Percentiles rank a stretch among this genome's conserved stretches.
phyloP scores from a whole-genome alignment of 2,797 vertebrate genomes.

The Mormyrus hasselquistii region DNA sequence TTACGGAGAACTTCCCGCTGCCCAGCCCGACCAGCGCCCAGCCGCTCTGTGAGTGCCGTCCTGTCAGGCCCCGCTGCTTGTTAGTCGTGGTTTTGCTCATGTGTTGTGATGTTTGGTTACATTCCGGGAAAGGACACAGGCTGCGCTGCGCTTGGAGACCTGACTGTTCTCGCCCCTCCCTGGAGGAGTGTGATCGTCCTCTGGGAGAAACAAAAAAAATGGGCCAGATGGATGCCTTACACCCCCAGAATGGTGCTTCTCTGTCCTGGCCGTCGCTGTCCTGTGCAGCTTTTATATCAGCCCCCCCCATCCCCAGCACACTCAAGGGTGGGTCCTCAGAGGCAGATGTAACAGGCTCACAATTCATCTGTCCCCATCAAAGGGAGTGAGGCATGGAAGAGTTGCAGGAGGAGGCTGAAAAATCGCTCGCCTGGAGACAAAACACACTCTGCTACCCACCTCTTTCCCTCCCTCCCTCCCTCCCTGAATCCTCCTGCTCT shows the following conservation, averaged over 20 bases:
- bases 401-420: not conserved
- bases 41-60: conserved; percentile 38
- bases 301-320: not conserved
- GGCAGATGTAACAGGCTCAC: not conserved
- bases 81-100: not conserved
- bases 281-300: not conserved
- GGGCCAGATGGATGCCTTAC: not conserved
- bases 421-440: not conserved
- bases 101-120: not conserved
- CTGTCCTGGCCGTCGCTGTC: not conserved
- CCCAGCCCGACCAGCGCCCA: conserved; percentile 65
- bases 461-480: not conserved
- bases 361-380: not conserved
- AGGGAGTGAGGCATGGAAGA: not conserved
- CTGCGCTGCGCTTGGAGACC: not conserved
- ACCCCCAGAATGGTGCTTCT: not conserved
- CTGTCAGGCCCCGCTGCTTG: too few species aligned
- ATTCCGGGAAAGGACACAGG: not conserved
- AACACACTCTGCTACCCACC: not conserved
- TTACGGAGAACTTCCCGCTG: conserved; percentile 72
- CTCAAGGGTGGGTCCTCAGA: not conserved
- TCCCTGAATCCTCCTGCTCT: not conserved
- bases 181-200: not conserved
- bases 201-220: not conserved
- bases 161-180: not conserved